Evolutionary conservation across 2,888 invertebrate genomes (phyloP).

Genomic region (Hirtodrosophila histrioides): DNA sequence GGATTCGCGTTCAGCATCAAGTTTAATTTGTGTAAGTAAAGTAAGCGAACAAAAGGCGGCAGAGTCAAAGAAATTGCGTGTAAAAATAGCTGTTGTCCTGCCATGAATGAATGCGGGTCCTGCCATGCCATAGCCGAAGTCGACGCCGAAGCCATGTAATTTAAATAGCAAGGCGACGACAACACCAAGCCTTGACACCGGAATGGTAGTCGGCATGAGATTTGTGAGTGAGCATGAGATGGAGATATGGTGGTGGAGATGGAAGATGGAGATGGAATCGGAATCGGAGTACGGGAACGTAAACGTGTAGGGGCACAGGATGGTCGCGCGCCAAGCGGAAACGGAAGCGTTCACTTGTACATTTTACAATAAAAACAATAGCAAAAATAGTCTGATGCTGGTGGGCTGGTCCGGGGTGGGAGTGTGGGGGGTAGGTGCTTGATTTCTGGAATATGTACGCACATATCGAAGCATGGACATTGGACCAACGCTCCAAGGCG

Average conservation of each 20-base stretch:
- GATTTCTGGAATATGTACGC: too few species aligned
- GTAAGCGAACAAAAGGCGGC: slow-evolving; percentile 26
- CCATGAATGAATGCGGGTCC: slow-evolving; percentile 49
- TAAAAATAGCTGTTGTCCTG: slow-evolving; percentile 43
- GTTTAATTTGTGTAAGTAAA: slow-evolving; percentile 67
- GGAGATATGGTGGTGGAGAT: neutral
- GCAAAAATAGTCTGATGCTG: slow-evolving; percentile 14
- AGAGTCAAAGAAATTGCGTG: slow-evolving; percentile 45
- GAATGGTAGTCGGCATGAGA: slow-evolving; percentile 7
- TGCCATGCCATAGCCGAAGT: slow-evolving; percentile 13
- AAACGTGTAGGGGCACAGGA: slow-evolving; percentile 9
- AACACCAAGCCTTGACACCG: slow-evolving; percentile 11
- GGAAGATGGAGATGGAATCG: neutral
- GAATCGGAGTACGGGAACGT: neutral
- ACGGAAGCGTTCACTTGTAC: slow-evolving; percentile 69
- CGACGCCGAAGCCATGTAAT: slow-evolving; percentile 37
- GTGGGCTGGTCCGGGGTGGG: too few species aligned
- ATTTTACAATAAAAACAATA: slow-evolving; percentile 57
- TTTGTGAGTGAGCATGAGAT: slow-evolving; percentile 1
- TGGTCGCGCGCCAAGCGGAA: slow-evolving; percentile 38
- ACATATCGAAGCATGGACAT: too few species aligned
- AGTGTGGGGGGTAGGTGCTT: neutral
- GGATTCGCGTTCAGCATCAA: slow-evolving; percentile 40
- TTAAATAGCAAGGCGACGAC: slow-evolving; percentile 46
- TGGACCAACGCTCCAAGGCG: slow-evolving; percentile 13